A percentile compares a stretch with the other conserved stretches of the same genome.
These are phyloP conservation scores for Corythaixoides concolor DNA, from an alignment of 2,113 vertebrate species.

Conservation along the genomic window DNA sequence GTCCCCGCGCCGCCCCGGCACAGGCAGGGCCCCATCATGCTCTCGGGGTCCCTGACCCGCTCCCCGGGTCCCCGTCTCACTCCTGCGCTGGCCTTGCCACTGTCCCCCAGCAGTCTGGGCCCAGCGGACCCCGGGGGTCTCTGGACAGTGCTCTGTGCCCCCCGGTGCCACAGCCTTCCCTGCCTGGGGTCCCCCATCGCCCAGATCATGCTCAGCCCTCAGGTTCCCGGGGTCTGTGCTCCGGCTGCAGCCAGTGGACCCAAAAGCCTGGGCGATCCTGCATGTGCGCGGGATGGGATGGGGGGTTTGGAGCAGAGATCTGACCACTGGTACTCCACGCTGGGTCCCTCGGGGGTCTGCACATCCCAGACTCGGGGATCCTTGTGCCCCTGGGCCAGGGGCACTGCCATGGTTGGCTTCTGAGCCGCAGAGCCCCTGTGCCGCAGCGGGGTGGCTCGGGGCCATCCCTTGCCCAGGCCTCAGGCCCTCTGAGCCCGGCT, in stretches of 20 bases:
- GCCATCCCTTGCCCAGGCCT: too few relatives aligned
- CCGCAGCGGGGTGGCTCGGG: not conserved
- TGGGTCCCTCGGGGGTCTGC: not conserved
- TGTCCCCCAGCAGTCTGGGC: not conserved
- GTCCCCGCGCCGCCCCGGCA: too few relatives aligned
- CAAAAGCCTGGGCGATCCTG: not conserved
- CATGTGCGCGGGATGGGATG: accelerated
- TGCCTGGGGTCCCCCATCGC: not conserved
- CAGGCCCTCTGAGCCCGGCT: not conserved
- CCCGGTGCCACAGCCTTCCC: not conserved
- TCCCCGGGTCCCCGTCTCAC: not conserved
- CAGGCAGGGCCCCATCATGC: too few relatives aligned
- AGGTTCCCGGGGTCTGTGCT: too few relatives aligned
- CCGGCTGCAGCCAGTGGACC: too few relatives aligned
- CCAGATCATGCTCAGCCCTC: not conserved
- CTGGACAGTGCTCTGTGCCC: not conserved
- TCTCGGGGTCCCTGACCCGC: not conserved
- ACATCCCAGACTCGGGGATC: not conserved
- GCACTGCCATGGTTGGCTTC: not conserved
- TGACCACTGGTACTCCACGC: not conserved
- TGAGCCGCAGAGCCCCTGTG: not conserved
- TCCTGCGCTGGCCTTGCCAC: not conserved
- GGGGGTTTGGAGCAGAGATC: not conserved
- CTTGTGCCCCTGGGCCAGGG: not conserved
- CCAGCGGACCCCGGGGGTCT: not conserved